A percentile compares a stretch with the other conserved stretches of the same genome.
These are phyloP conservation scores for Todiramphus saurophagus DNA, from an alignment of 2,113 vertebrate genomes.

Conservation along the genomic window DNA sequence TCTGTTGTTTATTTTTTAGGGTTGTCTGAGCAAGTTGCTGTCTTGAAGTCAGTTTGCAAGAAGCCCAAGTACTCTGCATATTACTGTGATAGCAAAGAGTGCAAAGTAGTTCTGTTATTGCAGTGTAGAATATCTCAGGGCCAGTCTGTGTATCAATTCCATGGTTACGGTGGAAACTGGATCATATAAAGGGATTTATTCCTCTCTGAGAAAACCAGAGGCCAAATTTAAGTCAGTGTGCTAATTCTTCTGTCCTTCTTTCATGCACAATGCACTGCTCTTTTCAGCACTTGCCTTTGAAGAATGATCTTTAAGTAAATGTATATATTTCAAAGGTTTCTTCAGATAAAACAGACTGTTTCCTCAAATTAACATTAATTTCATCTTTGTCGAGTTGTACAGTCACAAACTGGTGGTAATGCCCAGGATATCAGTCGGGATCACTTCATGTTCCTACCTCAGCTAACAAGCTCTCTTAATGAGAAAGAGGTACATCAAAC, in stretches of 20 bases:
- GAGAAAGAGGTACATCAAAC: background rate
- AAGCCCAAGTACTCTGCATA: background rate
- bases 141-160: background rate
- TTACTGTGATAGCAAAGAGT: background rate
- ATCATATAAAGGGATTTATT: background rate
- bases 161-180: background rate
- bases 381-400: background rate
- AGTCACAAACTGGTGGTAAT: background rate
- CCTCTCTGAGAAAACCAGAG: background rate
- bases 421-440: background rate
- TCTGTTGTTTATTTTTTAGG: background rate
- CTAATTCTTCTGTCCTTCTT: background rate
- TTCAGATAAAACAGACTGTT: background rate
- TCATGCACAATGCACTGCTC: background rate
- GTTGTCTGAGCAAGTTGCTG: background rate
- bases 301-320: background rate
- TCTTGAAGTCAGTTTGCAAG: background rate
- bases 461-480: background rate
- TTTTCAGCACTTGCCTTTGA: background rate
- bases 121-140: background rate
- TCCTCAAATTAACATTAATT: background rate
- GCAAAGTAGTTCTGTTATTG: background rate
- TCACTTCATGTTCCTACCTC: background rate
- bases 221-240: background rate
- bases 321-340: background rate